A percentile compares a stretch with the other conserved stretches of the same genome.
Evolutionary conservation across 2,888 invertebrate genomes (phyloP).

Genomic region (Drosophila lutescens): DNA sequence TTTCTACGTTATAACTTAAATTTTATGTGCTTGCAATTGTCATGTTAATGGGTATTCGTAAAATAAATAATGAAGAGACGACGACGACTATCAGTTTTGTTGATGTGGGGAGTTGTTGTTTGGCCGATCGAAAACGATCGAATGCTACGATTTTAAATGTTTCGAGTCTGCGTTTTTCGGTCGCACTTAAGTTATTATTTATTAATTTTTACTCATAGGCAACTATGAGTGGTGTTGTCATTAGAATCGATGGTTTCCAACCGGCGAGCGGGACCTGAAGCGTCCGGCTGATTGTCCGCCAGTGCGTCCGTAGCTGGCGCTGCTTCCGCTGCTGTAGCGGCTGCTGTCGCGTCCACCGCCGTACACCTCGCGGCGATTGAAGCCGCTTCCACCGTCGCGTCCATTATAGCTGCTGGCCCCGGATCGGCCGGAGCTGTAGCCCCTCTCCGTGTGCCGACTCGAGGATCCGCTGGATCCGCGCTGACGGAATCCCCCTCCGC

Average conservation of each 20-base stretch:
- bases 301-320: conserved; percentile 85
- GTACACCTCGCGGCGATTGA: conserved; percentile 79
- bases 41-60: conserved; percentile 35
- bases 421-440: conserved; percentile 83
- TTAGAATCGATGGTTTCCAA: conserved; percentile 78
- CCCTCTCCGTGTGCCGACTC: conserved; percentile 72
- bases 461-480: conserved; percentile 84
- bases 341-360: conserved; percentile 75
- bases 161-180: conserved; percentile 34
- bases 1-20: conserved; percentile 44
- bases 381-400: conserved; percentile 80
- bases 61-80: conserved; percentile 42
- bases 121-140: conserved; percentile 41
- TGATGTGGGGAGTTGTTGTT: conserved; percentile 9
- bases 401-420: conserved; percentile 64
- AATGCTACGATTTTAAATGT: conserved; percentile 35
- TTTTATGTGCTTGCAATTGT: conserved; percentile 45
- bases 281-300: conserved; percentile 82
- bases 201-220: conserved; percentile 38
- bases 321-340: conserved; percentile 83
- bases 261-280: conserved; percentile 83
- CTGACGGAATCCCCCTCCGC: conserved; percentile 84
- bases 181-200: conserved; percentile 44
- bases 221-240: conserved; percentile 37
- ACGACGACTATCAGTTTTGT: conserved; percentile 42